Evolutionary conservation across 1,140 invertebrate genomes (phyloP), one percentile per base, ranked within the genome.

Genomic region (Trachymyrmex septentrionalis): DNA sequence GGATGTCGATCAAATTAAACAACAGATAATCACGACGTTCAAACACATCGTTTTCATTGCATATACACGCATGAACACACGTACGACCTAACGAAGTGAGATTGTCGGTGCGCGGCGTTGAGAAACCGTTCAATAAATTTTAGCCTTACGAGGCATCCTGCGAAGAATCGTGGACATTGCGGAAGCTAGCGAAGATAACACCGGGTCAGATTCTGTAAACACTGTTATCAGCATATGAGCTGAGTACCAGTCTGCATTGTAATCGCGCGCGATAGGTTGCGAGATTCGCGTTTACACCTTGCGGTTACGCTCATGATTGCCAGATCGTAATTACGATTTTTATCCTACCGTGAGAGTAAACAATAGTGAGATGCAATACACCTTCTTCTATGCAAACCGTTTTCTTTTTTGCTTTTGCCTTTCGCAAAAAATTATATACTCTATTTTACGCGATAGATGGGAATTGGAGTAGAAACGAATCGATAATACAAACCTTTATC

Each of bases 91-190:
- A 53, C 53, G 67, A 67, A 69, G 66, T 24, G 27, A n/a, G 57
- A 9, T 44, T 27, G 38, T 48, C 72, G 44, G 48, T 16, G 48
- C 48, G 48, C 14, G 48, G 9, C 24, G 69, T 84, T 84, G 80
- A 84, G 80, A 75, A 84, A 84, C 80, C 80, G 69, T 84, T 84
- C 80, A 63, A 84, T 84, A 84, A 75, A 84, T 84, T 84, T 84
- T 38, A 84, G 69, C 44, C 38, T 73, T 27, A 48, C 38, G 24
- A 84, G 38, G 55, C 69, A 48, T 73, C 80, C 55, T 57, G 27
- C 80, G 69, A 90, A 89, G 88, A 89, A 86, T 53, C 86, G 78
- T 88, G 89, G 73, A 91, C 72, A 86, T 90, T 89, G 85, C 88
- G 88, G 88, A 90, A 89, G 81, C 76, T 63, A 73, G 69, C 50